Percentiles rank a stretch among this genome's conserved stretches.
Conservation (phyloP, 1,140 invertebrate genomes). For the Brachionus plicatilis region DNA sequence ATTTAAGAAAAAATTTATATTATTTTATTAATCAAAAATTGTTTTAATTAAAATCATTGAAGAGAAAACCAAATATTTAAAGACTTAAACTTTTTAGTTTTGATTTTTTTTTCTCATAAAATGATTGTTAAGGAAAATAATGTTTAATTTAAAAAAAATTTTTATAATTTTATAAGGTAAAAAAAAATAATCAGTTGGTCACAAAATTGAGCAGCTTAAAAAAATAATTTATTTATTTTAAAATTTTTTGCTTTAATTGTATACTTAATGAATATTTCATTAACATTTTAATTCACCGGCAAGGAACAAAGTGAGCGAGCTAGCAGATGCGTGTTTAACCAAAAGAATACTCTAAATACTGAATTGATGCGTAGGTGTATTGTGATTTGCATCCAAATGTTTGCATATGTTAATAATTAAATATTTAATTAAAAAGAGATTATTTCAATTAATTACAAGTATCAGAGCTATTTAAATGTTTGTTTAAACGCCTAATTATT, state of each 20-base stretch:
- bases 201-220: too few relatives aligned
- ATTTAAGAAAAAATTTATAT: too few relatives aligned
- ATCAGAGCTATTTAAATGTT: not conserved
- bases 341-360: not conserved
- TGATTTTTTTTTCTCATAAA: too few relatives aligned
- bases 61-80: too few relatives aligned
- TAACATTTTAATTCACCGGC: not conserved
- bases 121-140: not conserved
- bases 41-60: too few relatives aligned
- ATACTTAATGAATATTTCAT: not conserved
- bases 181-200: not conserved
- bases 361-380: not conserved
- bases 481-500: constrained; percentile 16
- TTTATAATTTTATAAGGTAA: not conserved
- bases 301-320: not conserved
- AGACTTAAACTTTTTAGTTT: too few relatives aligned
- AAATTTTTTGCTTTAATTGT: too few relatives aligned
- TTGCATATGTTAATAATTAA: constrained; percentile 9
- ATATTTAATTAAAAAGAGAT: constrained; percentile 22
- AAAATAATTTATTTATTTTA: too few relatives aligned
- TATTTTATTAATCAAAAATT: too few relatives aligned
- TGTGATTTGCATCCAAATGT: not conserved
- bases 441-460: constrained; percentile 6
- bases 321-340: not conserved
- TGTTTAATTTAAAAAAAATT: not conserved